A percentile compares a stretch with the other conserved stretches of the same genome.
These are phyloP conservation scores for Xestobium rufovillosum DNA, from an alignment of 2,888 invertebrate species.

Conservation along the genomic window DNA sequence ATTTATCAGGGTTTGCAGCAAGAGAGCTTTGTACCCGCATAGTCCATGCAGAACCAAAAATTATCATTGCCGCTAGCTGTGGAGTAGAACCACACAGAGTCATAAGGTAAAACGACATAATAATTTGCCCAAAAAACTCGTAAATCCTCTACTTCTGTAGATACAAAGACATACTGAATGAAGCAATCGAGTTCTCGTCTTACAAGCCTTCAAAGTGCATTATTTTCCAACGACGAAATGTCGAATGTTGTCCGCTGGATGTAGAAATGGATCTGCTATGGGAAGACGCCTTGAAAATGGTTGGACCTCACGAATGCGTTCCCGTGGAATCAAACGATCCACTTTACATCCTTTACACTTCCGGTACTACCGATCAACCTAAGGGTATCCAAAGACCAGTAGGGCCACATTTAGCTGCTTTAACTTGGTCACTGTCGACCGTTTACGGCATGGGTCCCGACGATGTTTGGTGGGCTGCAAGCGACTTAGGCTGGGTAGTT, in stretches of 20 bases:
- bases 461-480: slow-evolving; percentile 88
- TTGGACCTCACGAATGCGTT: slow-evolving; percentile 69
- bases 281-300: slow-evolving; percentile 60
- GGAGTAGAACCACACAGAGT: slow-evolving; percentile 84
- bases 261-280: slow-evolving; percentile 66
- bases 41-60: slow-evolving; percentile 80
- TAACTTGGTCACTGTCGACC: slow-evolving; percentile 77
- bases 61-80: slow-evolving; percentile 84
- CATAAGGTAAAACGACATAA: slow-evolving; percentile 53
- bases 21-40: slow-evolving; percentile 79
- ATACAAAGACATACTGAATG: slow-evolving; percentile 75
- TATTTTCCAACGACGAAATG: slow-evolving; percentile 69
- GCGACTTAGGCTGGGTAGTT: slow-evolving; percentile 87
- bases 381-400: slow-evolving; percentile 82
- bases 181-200: slow-evolving; percentile 65
- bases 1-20: slow-evolving; percentile 72
- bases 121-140: slow-evolving; percentile 1
- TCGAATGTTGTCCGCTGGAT: slow-evolving; percentile 57
- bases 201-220: slow-evolving; percentile 74
- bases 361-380: slow-evolving; percentile 70
- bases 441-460: slow-evolving; percentile 72
- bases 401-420: slow-evolving; percentile 79
- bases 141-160: slow-evolving; percentile 33
- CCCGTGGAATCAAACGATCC: slow-evolving; percentile 85
- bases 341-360: slow-evolving; percentile 86